A percentile compares a stretch with the other conserved stretches of the same genome.
Conservation (phyloP, 2,888 invertebrate genomes). For the Norana najaformis region DNA sequence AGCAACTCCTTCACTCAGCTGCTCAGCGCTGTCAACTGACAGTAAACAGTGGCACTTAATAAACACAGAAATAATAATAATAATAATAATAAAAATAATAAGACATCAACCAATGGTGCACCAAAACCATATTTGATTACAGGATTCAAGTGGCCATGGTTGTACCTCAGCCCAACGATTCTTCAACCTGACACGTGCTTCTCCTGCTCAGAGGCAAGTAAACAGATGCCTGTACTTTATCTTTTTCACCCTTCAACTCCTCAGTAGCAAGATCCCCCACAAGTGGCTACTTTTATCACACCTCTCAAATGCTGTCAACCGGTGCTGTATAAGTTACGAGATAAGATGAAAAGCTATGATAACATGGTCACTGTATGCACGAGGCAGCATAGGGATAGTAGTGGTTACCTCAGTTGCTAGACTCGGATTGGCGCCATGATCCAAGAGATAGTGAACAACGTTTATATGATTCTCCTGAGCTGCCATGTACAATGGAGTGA, state of each 20-base stretch:
- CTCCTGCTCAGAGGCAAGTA: neutral
- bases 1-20: no score
- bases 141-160: neutral
- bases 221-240: neutral
- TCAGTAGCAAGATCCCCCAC: neutral
- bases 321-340: neutral
- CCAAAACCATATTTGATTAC: neutral
- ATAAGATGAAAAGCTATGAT: neutral
- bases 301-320: no score
- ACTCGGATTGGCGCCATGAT: constrained; percentile 94
- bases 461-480: constrained; percentile 96
- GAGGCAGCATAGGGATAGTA: neutral
- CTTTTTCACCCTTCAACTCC: neutral
- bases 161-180: neutral
- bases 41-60: no score
- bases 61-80: no score
- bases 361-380: neutral
- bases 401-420: constrained; percentile 83
- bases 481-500: constrained; percentile 94
- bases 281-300: neutral
- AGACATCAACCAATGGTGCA: neutral
- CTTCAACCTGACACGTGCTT: neutral
- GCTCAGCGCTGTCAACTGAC: no score
- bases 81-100: no score
- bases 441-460: constrained; percentile 89